Percentiles rank a stretch among this genome's conserved stretches.
These are phyloP conservation scores for Andrena flavipes DNA, from an alignment of 2,888 invertebrate species.

Conservation along the genomic window DNA sequence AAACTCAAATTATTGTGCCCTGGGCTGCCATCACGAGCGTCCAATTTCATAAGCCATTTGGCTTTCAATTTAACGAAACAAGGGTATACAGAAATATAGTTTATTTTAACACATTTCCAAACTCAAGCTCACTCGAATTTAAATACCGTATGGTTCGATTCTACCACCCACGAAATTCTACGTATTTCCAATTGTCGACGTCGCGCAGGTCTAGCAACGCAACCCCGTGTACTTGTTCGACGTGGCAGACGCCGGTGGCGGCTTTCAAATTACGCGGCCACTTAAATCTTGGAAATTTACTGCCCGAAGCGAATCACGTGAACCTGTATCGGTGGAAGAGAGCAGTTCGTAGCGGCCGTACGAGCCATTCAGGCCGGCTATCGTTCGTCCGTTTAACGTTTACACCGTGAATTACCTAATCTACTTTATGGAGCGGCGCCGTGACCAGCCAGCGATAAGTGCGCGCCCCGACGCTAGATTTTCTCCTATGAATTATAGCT, in stretches of 20 bases:
- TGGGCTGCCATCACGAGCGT: neutral
- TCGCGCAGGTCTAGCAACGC: neutral
- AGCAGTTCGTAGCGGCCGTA: slow-evolving; percentile 8
- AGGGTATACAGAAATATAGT: no score
- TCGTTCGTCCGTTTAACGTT: slow-evolving; percentile 69
- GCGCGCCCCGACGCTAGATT: slow-evolving; percentile 69
- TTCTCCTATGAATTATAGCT: slow-evolving; percentile 76
- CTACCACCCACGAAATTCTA: neutral
- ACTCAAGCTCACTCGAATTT: no score
- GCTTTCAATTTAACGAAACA: no score
- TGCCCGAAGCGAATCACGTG: slow-evolving; percentile 61
- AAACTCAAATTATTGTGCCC: slow-evolving; percentile 37
- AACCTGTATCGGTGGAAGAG: slow-evolving; percentile 49
- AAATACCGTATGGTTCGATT: no score
- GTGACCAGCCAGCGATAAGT: slow-evolving; percentile 73
- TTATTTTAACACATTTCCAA: no score
- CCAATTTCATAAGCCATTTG: no score
- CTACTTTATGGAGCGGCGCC: slow-evolving; percentile 73
- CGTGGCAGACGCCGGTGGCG: slow-evolving; percentile 25
- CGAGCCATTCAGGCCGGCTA: slow-evolving; percentile 40
- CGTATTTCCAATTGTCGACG: slow-evolving; percentile 4
- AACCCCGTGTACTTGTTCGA: slow-evolving; percentile 43
- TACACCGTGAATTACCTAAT: slow-evolving; percentile 76
- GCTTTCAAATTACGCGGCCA: slow-evolving; percentile 68
- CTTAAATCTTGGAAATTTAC: slow-evolving; percentile 70